Evolutionary conservation across 2,797 vertebrate genomes (phyloP).

Genomic region (Onychomys torridus): DNA sequence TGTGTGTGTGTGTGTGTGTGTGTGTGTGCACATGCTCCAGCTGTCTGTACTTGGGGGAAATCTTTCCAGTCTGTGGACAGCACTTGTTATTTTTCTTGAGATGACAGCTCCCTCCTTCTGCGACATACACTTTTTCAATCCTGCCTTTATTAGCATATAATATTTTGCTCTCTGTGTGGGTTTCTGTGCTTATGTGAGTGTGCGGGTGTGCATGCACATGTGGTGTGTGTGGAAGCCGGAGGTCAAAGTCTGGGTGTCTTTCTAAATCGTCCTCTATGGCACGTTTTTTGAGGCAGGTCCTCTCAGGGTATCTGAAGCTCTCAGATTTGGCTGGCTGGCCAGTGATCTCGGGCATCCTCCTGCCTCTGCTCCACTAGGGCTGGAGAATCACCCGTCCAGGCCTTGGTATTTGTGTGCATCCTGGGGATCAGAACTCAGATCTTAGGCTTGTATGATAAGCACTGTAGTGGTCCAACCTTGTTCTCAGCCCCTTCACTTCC

Average conservation of each 20-base stretch:
- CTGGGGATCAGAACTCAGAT: background rate
- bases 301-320: background rate
- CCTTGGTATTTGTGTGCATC: background rate
- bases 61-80: conserved; percentile 3
- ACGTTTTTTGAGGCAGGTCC: background rate
- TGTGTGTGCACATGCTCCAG: accelerated
- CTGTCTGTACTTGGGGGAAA: conserved; percentile 8
- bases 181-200: background rate
- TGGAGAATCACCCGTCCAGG: background rate
- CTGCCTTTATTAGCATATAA: background rate
- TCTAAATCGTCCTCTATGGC: background rate
- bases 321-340: background rate
- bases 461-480: background rate
- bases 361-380: background rate
- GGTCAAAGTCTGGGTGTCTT: background rate
- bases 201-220: too few species aligned
- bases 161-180: background rate
- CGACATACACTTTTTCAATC: conserved; percentile 33
- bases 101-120: background rate
- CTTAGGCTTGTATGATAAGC: background rate
- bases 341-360: background rate
- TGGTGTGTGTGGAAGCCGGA: background rate
- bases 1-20: too few species aligned
- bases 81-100: background rate
- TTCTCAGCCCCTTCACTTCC: background rate